Percentiles rank a stretch among this genome's conserved stretches.
Evolutionary conservation across 2,888 invertebrate genomes (phyloP).

Genomic region (Aphidoletes aphidimyza): DNA sequence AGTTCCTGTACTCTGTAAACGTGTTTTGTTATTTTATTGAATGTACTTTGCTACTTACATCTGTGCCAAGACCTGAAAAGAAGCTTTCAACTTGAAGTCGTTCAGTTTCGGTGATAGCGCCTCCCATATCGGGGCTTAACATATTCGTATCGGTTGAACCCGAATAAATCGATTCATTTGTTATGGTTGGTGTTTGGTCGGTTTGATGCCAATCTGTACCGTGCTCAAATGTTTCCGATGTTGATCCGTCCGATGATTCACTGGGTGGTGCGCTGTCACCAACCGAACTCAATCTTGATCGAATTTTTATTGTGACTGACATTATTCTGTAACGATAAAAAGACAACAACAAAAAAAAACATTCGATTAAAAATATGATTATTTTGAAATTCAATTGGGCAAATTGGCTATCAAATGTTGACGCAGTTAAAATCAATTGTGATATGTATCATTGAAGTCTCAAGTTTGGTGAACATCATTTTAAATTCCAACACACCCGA

Average conservation of each 20-base stretch:
- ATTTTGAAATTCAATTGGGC: not conserved
- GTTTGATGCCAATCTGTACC: constrained; percentile 61
- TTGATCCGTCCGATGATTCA: constrained; percentile 71
- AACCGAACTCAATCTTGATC: constrained; percentile 71
- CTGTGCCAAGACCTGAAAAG: constrained; percentile 80
- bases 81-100: constrained; percentile 78
- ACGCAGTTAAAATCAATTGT: too few relatives aligned
- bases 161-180: constrained; percentile 63
- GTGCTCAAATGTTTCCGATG: constrained; percentile 64
- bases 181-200: constrained; percentile 60
- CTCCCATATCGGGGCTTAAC: constrained; percentile 64
- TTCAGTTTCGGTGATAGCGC: constrained; percentile 72
- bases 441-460: too few relatives aligned
- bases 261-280: constrained; percentile 70
- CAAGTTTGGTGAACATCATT: too few relatives aligned
- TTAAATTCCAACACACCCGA: not conserved
- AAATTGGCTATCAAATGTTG: too few relatives aligned
- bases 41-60: constrained; percentile 65
- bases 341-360: too few relatives aligned
- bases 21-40: not conserved
- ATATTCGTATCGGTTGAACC: constrained; percentile 61
- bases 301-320: constrained; percentile 62
- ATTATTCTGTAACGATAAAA: too few relatives aligned
- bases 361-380: not conserved
- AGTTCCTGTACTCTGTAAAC: too few relatives aligned